Evolutionary conservation across 2,113 vertebrate genomes (phyloP).

Genomic region (Tonatia bakeri): DNA sequence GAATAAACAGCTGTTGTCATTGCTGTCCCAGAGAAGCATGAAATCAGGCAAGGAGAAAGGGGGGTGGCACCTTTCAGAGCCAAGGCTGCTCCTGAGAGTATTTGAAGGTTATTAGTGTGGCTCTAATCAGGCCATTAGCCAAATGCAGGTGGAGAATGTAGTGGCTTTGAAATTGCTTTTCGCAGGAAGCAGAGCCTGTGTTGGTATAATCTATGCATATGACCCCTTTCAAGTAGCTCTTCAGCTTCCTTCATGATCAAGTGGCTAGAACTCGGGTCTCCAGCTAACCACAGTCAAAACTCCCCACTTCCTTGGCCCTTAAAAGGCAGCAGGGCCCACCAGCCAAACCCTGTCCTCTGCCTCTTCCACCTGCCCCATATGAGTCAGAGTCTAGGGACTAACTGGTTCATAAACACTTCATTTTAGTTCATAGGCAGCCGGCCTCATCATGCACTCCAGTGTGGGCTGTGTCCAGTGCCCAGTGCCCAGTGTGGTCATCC

Average conservation of each 20-base stretch:
- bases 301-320: background rate
- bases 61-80: conserved; percentile 9
- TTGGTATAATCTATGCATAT: conserved; percentile 33
- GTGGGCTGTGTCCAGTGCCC: background rate
- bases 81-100: conserved; percentile 10
- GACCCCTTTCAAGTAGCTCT: conserved; percentile 46
- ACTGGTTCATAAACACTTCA: background rate
- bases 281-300: background rate
- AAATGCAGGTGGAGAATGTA: conserved; percentile 61
- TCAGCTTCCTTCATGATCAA: background rate
- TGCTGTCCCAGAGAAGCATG: conserved; percentile 44
- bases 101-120: conserved; percentile 62
- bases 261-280: background rate
- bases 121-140: conserved; percentile 64
- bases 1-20: conserved; percentile 58
- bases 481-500: background rate
- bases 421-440: background rate
- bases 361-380: too few relatives aligned
- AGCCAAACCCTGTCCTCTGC: background rate
- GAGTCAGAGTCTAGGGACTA: background rate
- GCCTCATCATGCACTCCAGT: background rate
- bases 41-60: conserved; percentile 38
- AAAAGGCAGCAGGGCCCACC: background rate
- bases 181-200: conserved; percentile 26
- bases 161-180: conserved; percentile 59